phyloP scores from a whole-genome alignment of 2,113 vertebrate species.

The Ophiodon elongatus region DNA sequence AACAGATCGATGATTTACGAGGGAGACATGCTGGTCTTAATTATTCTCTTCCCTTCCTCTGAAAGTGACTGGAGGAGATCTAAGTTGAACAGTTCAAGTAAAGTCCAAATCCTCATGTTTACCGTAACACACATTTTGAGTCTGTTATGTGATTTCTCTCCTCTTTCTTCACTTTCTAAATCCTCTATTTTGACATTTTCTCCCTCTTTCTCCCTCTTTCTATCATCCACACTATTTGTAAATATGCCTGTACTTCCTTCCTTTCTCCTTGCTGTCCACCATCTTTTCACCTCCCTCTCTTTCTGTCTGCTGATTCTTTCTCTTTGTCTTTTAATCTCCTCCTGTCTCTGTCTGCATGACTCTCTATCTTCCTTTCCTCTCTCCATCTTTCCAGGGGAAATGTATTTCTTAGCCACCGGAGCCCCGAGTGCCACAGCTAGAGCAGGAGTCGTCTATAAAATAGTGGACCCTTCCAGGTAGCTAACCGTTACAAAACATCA shows the following conservation, averaged over 20 bases:
- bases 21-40: background rate
- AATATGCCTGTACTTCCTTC: background rate
- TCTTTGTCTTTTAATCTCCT: background rate
- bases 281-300: background rate
- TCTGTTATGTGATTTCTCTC: background rate
- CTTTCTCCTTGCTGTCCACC: background rate
- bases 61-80: conserved; percentile 2
- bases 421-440: conserved; percentile 80
- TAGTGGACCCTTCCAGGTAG: conserved; percentile 88
- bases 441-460: conserved; percentile 85
- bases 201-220: background rate
- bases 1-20: background rate
- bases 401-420: conserved; percentile 87
- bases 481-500: background rate
- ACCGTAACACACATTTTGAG: background rate
- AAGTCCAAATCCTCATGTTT: conserved; percentile 7
- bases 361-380: background rate
- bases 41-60: conserved; percentile 6
- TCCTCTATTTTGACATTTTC: background rate
- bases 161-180: background rate
- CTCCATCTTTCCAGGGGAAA: conserved; percentile 78
- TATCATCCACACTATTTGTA: background rate
- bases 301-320: too few relatives aligned
- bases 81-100: conserved; percentile 24
- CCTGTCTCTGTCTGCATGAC: background rate